These are phyloP conservation scores for Cladopsammia gracilis DNA, from an alignment of 64 coral and sea anemone species.

Conservation along the genomic window DNA sequence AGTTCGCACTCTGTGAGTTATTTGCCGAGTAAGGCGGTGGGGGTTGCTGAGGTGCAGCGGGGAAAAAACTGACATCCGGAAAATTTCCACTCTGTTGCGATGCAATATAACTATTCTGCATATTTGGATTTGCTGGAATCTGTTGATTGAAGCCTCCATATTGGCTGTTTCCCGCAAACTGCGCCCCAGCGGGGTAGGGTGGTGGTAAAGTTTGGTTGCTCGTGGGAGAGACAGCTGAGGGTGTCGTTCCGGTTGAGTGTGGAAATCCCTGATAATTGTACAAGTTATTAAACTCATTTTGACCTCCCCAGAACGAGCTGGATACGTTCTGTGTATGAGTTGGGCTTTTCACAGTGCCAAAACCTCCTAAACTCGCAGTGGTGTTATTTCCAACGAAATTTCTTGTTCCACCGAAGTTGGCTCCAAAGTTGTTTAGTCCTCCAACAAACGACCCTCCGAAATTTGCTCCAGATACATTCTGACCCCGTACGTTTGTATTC, in stretches of 20 bases:
- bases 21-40: constrained; percentile 51
- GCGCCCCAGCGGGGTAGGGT: constrained; percentile 3
- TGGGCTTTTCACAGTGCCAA: constrained; percentile 1
- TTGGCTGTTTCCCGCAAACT: background rate
- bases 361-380: background rate
- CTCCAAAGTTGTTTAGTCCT: background rate
- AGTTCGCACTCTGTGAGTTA: constrained; percentile 28
- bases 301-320: constrained; percentile 12
- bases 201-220: constrained; percentile 22
- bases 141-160: constrained; percentile 13
- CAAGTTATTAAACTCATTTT: constrained; percentile 34
- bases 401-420: background rate
- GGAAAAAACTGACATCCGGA: constrained; percentile 19
- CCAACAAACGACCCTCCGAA: background rate
- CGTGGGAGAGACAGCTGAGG: background rate
- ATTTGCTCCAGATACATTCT: background rate
- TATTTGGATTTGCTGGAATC: constrained; percentile 21
- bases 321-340: background rate
- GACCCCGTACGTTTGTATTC: background rate
- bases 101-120: constrained; percentile 48
- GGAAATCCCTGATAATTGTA: constrained; percentile 20
- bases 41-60: constrained; percentile 17
- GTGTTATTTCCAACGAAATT: constrained; percentile 12
- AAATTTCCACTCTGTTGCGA: constrained; percentile 59
- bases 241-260: background rate